These are phyloP conservation scores for Gallinago solitaria DNA, from an alignment of 2,797 vertebrate species.

Conservation along the genomic window DNA sequence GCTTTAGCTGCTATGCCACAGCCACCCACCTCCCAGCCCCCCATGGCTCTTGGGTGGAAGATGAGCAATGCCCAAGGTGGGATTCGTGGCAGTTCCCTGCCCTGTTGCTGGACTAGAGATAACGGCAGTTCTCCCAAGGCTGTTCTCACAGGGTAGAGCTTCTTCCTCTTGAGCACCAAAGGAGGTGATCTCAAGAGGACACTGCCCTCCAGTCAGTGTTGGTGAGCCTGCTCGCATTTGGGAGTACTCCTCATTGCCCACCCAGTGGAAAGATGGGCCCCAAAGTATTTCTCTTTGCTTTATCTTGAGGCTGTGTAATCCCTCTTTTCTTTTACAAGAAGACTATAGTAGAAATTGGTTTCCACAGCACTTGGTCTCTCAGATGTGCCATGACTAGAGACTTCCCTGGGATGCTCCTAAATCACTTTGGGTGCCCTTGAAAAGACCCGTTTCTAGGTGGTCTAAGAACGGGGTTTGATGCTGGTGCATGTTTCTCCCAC, in stretches of 20 bases:
- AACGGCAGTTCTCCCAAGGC: rapidly evolving
- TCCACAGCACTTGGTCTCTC: background rate
- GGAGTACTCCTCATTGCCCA: background rate
- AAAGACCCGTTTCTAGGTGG: background rate
- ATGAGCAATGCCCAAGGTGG: background rate
- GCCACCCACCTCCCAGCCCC: background rate
- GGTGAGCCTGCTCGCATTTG: background rate
- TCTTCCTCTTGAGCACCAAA: background rate
- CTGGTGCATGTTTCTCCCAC: background rate
- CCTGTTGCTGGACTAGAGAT: background rate
- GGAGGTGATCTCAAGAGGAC: background rate
- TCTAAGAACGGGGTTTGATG: background rate
- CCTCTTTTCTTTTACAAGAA: background rate
- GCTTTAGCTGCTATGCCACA: background rate
- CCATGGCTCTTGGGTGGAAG: background rate
- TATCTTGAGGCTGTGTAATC: background rate
- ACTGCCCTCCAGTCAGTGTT: too few relatives aligned
- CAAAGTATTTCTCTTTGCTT: background rate
- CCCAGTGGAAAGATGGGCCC: rapidly evolving
- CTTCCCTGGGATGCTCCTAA: background rate
- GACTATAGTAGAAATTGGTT: background rate
- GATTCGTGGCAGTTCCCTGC: background rate
- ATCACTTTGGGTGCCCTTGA: background rate
- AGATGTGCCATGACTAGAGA: rapidly evolving
- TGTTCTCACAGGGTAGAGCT: background rate